Percentiles rank a stretch among this genome's conserved stretches.
phyloP scores from a whole-genome alignment of 2,888 invertebrate species.

The Orchestes rusci region DNA sequence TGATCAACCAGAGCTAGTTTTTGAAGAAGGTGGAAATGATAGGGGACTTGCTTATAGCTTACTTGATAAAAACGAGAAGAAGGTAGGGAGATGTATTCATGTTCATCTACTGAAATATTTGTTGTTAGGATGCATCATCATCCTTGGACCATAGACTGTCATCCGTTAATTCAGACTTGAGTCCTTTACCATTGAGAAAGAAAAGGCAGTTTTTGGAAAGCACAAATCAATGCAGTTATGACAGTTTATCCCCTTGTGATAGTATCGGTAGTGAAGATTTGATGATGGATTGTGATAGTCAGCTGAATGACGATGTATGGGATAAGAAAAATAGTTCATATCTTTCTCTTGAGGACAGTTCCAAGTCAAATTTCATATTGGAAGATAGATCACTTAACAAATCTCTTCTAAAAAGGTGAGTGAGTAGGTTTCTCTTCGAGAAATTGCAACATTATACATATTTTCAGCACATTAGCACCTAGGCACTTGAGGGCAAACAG shows the following conservation, averaged over 20 bases:
- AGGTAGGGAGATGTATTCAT: too few relatives aligned
- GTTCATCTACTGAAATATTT: not conserved
- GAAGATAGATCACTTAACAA: slow-evolving; percentile 3
- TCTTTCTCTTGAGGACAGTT: slow-evolving; percentile 7
- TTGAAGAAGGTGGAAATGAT: slow-evolving; percentile 56
- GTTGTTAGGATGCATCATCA: not conserved
- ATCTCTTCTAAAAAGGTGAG: slow-evolving; percentile 10
- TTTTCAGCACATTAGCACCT: too few relatives aligned
- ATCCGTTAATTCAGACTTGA: slow-evolving; percentile 33
- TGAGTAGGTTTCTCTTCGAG: too few relatives aligned
- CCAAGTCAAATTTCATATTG: not conserved
- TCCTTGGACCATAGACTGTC: not conserved
- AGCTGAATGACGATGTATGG: slow-evolving; percentile 48
- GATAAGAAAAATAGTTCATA: slow-evolving; percentile 39
- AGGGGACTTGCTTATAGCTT: too few relatives aligned
- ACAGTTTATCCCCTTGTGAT: slow-evolving; percentile 75
- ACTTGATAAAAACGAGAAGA: too few relatives aligned
- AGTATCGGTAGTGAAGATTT: slow-evolving; percentile 82
- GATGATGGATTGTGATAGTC: slow-evolving; percentile 75
- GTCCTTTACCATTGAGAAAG: slow-evolving; percentile 36
- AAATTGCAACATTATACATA: not conserved
- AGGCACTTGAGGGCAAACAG: too few relatives aligned
- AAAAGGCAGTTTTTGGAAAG: slow-evolving; percentile 27
- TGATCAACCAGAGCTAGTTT: slow-evolving; percentile 79
- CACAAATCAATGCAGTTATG: slow-evolving; percentile 53